These are phyloP conservation scores for Pocillopora grandis DNA, from an alignment of 92 coral and sea anemone species.

Conservation along the genomic window DNA sequence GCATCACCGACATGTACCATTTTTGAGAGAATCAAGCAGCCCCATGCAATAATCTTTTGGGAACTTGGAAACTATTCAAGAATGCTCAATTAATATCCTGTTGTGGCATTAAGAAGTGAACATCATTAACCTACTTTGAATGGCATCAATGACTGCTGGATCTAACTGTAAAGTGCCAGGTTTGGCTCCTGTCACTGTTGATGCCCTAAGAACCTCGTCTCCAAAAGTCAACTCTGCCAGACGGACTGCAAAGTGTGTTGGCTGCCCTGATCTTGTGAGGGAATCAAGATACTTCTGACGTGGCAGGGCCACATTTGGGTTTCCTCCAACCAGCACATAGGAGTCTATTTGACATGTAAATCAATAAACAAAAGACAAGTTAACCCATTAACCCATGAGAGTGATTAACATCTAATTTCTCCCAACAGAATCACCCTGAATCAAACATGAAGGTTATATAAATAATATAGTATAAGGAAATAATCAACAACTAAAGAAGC, in stretches of 20 bases:
- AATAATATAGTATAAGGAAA: too few relatives aligned
- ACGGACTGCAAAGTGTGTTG: constrained; percentile 66
- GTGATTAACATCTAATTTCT: too few relatives aligned
- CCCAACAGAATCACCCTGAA: too few relatives aligned
- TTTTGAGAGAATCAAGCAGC: too few relatives aligned
- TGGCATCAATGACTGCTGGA: constrained; percentile 49
- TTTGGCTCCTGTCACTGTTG: constrained; percentile 69
- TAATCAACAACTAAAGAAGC: too few relatives aligned
- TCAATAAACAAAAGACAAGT: neutral
- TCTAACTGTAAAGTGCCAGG: constrained; percentile 60
- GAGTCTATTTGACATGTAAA: neutral
- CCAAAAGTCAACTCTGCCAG: constrained; percentile 63
- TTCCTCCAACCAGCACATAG: constrained; percentile 61
- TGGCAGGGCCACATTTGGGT: constrained; percentile 53
- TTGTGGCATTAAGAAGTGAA: too few relatives aligned
- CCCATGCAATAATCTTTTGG: too few relatives aligned
- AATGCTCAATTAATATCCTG: too few relatives aligned
- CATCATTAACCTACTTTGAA: constrained; percentile 41
- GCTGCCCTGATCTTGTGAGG: constrained; percentile 57
- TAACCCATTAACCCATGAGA: too few relatives aligned
- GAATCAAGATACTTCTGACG: constrained; percentile 59
- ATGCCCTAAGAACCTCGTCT: constrained; percentile 52
- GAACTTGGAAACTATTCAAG: too few relatives aligned
- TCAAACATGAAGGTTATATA: too few relatives aligned
- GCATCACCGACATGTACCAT: too few relatives aligned